phyloP scores from a whole-genome alignment of 1,140 invertebrate genomes.

The Oryctes rhinoceros region DNA sequence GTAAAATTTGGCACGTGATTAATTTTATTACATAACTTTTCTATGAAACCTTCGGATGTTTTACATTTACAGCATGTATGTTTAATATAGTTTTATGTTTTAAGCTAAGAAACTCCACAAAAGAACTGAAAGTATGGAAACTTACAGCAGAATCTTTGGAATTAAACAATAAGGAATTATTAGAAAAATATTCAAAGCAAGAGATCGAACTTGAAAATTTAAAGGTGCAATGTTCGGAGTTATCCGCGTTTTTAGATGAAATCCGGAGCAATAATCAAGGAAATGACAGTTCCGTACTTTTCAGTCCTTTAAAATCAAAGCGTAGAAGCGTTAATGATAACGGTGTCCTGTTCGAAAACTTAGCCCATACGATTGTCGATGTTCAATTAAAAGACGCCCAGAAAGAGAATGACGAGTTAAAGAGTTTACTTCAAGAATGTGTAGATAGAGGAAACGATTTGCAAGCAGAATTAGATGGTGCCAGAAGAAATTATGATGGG shows the following conservation, averaged over 20 bases:
- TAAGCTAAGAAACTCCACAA: slow-evolving; percentile 10
- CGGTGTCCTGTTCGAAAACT: slow-evolving; percentile 44
- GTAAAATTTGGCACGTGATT: too few relatives aligned
- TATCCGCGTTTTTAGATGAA: slow-evolving; percentile 52
- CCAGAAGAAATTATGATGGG: slow-evolving; percentile 18
- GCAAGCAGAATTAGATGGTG: background rate
- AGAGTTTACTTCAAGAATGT: slow-evolving; percentile 42
- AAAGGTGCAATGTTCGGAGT: slow-evolving; percentile 49
- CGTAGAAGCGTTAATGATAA: background rate
- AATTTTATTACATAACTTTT: too few relatives aligned
- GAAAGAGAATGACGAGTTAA: slow-evolving; percentile 50
- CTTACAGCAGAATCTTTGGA: slow-evolving; percentile 44
- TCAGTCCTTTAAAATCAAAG: background rate
- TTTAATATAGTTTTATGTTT: background rate
- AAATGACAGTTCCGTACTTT: slow-evolving; percentile 48
- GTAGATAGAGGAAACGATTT: slow-evolving; percentile 21
- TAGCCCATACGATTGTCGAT: slow-evolving; percentile 56
- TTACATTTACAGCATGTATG: background rate
- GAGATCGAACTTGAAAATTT: slow-evolving; percentile 48
- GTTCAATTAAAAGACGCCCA: slow-evolving; percentile 56
- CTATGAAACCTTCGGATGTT: too few relatives aligned
- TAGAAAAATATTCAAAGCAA: slow-evolving; percentile 45
- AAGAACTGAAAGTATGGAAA: slow-evolving; percentile 47
- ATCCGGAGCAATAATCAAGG: slow-evolving; percentile 43
- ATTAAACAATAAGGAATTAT: slow-evolving; percentile 31